phyloP scores from a whole-genome alignment of 2,888 invertebrate species.

The Proisotoma minuta region DNA sequence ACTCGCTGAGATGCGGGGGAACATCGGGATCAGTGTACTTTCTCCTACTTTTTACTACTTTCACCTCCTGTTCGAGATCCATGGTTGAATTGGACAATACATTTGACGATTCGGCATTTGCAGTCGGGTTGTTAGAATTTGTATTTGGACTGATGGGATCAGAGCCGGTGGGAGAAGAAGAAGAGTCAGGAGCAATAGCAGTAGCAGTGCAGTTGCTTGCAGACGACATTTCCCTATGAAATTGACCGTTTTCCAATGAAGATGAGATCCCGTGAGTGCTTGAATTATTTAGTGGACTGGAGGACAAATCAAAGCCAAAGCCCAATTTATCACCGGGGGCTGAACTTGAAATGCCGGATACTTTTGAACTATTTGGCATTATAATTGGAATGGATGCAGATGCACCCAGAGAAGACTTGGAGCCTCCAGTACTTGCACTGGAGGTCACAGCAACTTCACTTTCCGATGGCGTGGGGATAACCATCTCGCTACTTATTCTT shows the following conservation, averaged over 20 bases:
- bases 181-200: too few relatives aligned
- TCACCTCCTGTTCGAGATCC: slow-evolving; percentile 30
- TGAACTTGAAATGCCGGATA: background rate
- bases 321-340: background rate
- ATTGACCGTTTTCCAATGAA: background rate
- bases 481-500: background rate
- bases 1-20: slow-evolving; percentile 34
- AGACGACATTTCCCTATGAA: background rate
- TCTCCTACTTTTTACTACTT: slow-evolving; percentile 9
- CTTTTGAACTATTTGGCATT: background rate
- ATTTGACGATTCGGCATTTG: too few relatives aligned
- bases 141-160: background rate
- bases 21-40: slow-evolving; percentile 26
- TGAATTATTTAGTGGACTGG: too few relatives aligned
- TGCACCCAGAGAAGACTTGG: background rate
- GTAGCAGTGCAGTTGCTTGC: too few relatives aligned
- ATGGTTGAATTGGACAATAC: too few relatives aligned
- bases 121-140: background rate
- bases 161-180: background rate
- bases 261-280: background rate
- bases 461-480: background rate
- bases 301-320: too few relatives aligned
- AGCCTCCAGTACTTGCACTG: background rate
- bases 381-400: background rate
- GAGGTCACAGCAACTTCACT: background rate